Evolutionary conservation across 2,797 vertebrate species (phyloP).

Genomic region (Chaunax sp.): DNA sequence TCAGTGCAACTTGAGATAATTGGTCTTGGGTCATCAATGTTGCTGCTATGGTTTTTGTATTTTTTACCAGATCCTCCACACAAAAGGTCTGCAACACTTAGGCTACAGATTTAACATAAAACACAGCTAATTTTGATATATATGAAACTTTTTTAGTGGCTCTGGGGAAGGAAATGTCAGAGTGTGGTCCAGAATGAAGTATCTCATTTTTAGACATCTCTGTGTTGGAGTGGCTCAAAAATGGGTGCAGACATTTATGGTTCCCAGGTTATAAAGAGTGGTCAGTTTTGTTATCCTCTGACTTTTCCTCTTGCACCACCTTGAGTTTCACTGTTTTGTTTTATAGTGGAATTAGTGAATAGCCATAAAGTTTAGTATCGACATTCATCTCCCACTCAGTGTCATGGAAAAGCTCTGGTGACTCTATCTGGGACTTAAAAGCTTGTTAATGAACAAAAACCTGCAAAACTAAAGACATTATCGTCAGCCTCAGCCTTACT

Average conservation of each 20-base stretch:
- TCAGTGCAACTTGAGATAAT: slow-evolving; percentile 42
- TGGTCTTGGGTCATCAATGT: slow-evolving; percentile 47
- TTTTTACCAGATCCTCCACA: slow-evolving; percentile 15
- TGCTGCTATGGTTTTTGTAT: slow-evolving; percentile 26
- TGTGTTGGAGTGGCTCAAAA: not conserved
- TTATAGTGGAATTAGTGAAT: not conserved
- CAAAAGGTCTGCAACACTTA: not conserved
- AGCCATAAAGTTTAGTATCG: not conserved
- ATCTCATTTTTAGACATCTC: not conserved
- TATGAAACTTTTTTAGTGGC: not conserved
- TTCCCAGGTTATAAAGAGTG: too few species aligned
- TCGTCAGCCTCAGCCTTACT: not conserved
- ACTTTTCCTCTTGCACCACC: too few species aligned
- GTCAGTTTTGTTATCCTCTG: too few species aligned
- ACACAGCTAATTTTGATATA: not conserved
- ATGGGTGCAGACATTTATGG: not conserved
- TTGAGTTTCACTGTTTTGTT: too few species aligned
- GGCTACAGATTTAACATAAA: not conserved
- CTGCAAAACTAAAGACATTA: not conserved
- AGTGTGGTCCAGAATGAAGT: not conserved
- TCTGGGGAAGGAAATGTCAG: not conserved
- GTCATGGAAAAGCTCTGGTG: too few species aligned
- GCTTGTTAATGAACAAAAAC: too few species aligned
- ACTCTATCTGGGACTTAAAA: too few species aligned
- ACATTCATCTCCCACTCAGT: not conserved